Evolutionary conservation across 1,140 invertebrate genomes (phyloP).

Genomic region (Danaus melanippus): DNA sequence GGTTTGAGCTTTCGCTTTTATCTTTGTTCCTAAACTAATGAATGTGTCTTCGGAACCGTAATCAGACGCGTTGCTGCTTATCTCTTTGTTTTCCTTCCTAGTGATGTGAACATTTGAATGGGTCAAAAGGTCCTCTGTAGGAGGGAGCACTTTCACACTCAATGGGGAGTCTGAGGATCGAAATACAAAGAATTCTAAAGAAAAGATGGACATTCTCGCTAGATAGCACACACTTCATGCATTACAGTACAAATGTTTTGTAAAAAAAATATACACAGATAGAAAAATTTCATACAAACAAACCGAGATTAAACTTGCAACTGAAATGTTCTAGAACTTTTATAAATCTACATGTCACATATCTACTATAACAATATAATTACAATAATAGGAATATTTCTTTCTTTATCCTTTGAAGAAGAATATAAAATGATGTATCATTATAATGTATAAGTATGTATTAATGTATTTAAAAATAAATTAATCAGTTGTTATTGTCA

Average conservation of each 20-base stretch:
- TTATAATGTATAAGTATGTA: conserved; percentile 2
- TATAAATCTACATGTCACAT: too few relatives aligned
- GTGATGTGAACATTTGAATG: conserved; percentile 28
- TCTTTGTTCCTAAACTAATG: conserved; percentile 69
- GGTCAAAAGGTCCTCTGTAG: conserved; percentile 47
- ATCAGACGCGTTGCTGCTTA: conserved; percentile 65
- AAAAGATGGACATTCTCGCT: too few relatives aligned
- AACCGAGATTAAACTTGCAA: too few relatives aligned
- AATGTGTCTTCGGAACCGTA: conserved; percentile 68
- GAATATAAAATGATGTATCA: too few relatives aligned
- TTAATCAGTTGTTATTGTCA: not conserved
- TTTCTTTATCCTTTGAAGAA: too few relatives aligned
- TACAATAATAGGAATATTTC: too few relatives aligned
- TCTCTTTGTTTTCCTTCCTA: conserved; percentile 35
- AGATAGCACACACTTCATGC: too few relatives aligned
- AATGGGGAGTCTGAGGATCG: conserved; percentile 39
- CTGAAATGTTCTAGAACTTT: too few relatives aligned
- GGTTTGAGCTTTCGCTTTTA: conserved; percentile 64
- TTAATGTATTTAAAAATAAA: not conserved
- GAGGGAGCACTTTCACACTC: conserved; percentile 46
- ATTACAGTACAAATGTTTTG: too few relatives aligned
- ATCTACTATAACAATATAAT: too few relatives aligned
- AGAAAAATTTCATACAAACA: too few relatives aligned
- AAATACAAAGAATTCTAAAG: conserved; percentile 1
- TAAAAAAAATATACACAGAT: too few relatives aligned